Percentiles rank a stretch among this genome's conserved stretches.
phyloP scores from a whole-genome alignment of 2,113 vertebrate genomes.

The Galeopterus variegatus region DNA sequence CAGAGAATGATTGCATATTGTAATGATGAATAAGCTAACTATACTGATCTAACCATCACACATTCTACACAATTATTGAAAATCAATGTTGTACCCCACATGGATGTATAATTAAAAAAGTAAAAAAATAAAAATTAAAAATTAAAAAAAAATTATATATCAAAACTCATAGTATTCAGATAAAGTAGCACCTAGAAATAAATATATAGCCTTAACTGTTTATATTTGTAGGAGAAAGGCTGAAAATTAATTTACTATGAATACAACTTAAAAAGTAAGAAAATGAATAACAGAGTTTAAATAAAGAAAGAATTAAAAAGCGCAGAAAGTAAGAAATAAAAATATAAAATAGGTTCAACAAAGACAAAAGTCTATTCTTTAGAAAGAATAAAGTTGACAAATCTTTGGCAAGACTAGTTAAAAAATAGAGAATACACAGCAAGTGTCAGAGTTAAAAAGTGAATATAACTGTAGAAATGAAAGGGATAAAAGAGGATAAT shows the following conservation, averaged over 20 bases:
- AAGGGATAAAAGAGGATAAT: not conserved
- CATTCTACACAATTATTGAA: too few relatives aligned
- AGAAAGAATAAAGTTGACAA: slow-evolving; percentile 20
- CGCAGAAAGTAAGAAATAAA: not conserved
- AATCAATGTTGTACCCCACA: too few relatives aligned
- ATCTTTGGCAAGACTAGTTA: not conserved
- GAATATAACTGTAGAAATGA: not conserved
- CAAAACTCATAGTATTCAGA: not conserved
- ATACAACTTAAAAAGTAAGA: not conserved
- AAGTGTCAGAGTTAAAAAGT: slow-evolving; percentile 1
- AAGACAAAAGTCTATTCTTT: not conserved
- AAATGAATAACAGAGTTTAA: not conserved
- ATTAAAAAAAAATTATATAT: not conserved
- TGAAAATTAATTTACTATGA: not conserved
- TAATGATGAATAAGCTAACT: too few relatives aligned
- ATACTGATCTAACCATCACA: too few relatives aligned
- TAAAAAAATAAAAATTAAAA: too few relatives aligned
- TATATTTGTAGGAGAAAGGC: not conserved
- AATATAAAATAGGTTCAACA: not conserved
- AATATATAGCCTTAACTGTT: not conserved
- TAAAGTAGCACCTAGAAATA: slow-evolving; percentile 25
- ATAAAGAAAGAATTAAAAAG: not conserved
- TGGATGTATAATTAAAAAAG: too few relatives aligned
- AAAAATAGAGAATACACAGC: slow-evolving; percentile 4
- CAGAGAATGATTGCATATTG: too few relatives aligned